phyloP scores from a whole-genome alignment of 2,888 invertebrate species.

The Gryllus longicercus region DNA sequence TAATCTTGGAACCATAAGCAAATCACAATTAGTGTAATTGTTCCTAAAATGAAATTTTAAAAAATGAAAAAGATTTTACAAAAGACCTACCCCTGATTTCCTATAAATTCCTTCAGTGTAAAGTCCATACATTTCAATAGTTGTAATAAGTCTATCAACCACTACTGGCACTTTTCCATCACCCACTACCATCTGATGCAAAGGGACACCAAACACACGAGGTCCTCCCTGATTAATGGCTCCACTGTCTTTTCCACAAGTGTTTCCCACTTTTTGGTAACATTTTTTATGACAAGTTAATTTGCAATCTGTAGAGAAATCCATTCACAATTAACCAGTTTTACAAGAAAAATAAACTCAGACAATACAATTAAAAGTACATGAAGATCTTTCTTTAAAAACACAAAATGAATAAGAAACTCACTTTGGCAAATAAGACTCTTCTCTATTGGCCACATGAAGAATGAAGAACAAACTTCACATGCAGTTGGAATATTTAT shows the following conservation, averaged over 20 bases:
- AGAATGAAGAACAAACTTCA: conserved; percentile 88
- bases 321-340: background rate
- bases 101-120: conserved; percentile 92
- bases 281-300: conserved; percentile 94
- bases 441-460: conserved; percentile 94
- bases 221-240: conserved; percentile 40
- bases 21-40: too few species aligned
- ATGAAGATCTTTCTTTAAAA: too few species aligned
- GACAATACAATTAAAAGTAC: background rate
- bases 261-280: conserved; percentile 65
- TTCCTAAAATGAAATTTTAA: background rate
- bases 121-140: conserved; percentile 86
- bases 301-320: conserved; percentile 65
- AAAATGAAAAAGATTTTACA: background rate
- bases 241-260: conserved; percentile 51
- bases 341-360: background rate
- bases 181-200: conserved; percentile 67
- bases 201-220: conserved; percentile 77
- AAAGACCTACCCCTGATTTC: conserved; percentile 75
- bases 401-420: conserved; percentile 38
- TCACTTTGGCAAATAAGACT: conserved; percentile 70
- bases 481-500: conserved; percentile 96
- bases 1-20: background rate
- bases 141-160: conserved; percentile 80
- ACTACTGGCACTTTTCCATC: conserved; percentile 83